phyloP scores from a whole-genome alignment of 2,888 invertebrate genomes.

The Philaethria dido region DNA sequence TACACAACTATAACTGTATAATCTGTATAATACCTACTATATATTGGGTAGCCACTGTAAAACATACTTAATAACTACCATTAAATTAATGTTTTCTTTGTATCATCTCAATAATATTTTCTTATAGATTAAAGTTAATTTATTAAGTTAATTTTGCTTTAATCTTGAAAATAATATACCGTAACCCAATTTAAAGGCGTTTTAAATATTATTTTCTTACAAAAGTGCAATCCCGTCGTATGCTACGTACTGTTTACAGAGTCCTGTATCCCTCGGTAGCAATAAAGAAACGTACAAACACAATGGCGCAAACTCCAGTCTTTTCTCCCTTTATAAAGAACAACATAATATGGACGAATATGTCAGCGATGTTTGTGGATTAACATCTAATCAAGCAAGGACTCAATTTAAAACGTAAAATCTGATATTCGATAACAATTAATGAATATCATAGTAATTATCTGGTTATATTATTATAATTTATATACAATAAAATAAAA shows the following conservation, averaged over 20 bases:
- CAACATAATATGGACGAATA: constrained; percentile 59
- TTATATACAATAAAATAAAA: not conserved
- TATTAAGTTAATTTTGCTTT: too few species aligned
- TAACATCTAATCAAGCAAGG: constrained; percentile 51
- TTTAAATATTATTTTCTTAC: not conserved
- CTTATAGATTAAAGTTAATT: too few species aligned
- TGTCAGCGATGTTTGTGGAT: constrained; percentile 54
- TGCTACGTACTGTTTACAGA: constrained; percentile 49
- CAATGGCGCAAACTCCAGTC: constrained; percentile 57
- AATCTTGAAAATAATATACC: too few species aligned
- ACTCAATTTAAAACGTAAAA: constrained; percentile 48
- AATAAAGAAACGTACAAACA: constrained; percentile 50
- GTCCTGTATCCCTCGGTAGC: constrained; percentile 55
- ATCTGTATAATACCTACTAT: too few species aligned
- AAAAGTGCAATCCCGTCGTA: not conserved
- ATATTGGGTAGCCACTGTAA: too few species aligned
- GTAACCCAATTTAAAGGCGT: not conserved
- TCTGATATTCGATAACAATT: not conserved
- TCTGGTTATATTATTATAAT: not conserved
- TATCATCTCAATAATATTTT: too few species aligned
- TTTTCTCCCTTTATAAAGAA: constrained; percentile 68
- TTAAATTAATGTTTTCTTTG: too few species aligned
- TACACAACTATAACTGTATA: too few species aligned
- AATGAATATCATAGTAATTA: too few species aligned
- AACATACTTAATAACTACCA: too few species aligned